Percentiles rank a stretch among this genome's conserved stretches.
phyloP scores from a whole-genome alignment of 2,113 vertebrate genomes.

The Engraulis encrasicolus region DNA sequence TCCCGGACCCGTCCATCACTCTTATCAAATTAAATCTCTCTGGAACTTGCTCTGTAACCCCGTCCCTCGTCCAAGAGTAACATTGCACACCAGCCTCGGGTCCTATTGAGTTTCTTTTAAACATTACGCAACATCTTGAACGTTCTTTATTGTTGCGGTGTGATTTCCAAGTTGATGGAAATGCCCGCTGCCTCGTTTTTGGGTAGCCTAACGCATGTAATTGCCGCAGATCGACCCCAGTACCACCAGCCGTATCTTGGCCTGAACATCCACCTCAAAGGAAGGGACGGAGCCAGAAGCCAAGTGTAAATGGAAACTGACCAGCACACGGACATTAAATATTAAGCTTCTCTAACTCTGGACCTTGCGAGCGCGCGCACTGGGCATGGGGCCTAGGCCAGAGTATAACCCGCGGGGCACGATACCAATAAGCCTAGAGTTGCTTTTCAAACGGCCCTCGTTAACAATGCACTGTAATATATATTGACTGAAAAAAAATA shows the following conservation, averaged over 20 bases:
- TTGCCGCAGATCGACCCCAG: no score
- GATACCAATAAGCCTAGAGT: no score
- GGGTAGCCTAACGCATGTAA: no score
- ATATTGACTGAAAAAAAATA: no score
- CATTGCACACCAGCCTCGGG: slow-evolving; percentile 19
- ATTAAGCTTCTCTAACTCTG: slow-evolving; percentile 63
- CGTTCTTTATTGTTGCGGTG: neutral
- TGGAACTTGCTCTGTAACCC: neutral
- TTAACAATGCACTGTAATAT: no score
- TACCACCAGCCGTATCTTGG: no score
- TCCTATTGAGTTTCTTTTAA: neutral
- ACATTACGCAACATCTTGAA: neutral
- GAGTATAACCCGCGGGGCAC: no score
- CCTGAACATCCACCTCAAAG: neutral
- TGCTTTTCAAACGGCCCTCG: no score
- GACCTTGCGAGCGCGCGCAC: slow-evolving; percentile 43
- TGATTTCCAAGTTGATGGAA: neutral
- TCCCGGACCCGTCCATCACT: slow-evolving; percentile 1
- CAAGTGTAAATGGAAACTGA: slow-evolving; percentile 57
- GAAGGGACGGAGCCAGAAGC: slow-evolving; percentile 16
- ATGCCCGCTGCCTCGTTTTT: no score
- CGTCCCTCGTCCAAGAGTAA: slow-evolving; percentile 13
- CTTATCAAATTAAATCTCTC: slow-evolving; percentile 3
- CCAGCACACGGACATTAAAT: slow-evolving; percentile 63
- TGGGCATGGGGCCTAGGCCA: no score